A percentile compares a stretch with the other conserved stretches of the same genome.
These are phyloP conservation scores for Microtus ochrogaster DNA, from an alignment of 2,113 vertebrate genomes.

Conservation along the genomic window DNA sequence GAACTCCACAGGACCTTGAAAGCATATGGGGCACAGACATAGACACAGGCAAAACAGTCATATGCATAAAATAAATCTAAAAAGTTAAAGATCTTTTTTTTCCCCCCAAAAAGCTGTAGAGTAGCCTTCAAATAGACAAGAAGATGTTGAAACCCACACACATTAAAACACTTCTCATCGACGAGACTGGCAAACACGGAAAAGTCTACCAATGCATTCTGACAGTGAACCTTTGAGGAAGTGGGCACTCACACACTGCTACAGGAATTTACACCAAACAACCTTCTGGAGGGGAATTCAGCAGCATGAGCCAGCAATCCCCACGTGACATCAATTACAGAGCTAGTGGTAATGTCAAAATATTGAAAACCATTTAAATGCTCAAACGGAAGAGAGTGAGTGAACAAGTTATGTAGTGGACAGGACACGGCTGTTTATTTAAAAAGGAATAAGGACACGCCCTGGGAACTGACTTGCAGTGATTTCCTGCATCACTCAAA, in stretches of 20 bases:
- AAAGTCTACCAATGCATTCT: neutral
- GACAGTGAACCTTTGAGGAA: neutral
- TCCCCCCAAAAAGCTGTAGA: neutral
- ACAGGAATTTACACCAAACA: neutral
- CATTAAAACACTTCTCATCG: constrained; percentile 4
- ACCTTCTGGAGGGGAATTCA: neutral
- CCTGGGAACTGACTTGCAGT: neutral
- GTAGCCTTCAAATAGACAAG: neutral
- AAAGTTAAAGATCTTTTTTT: neutral
- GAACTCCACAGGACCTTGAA: neutral
- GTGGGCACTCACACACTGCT: neutral
- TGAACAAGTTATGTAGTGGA: neutral
- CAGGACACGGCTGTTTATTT: neutral
- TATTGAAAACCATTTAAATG: neutral
- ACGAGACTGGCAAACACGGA: neutral
- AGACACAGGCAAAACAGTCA: neutral
- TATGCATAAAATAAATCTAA: neutral
- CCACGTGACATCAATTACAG: neutral
- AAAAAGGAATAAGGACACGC: neutral
- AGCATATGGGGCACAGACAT: neutral
- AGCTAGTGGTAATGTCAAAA: neutral
- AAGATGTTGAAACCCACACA: constrained; percentile 19
- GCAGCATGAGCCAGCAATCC: neutral
- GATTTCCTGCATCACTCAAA: neutral
- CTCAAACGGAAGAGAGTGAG: neutral